Conservation (phyloP, 2,797 vertebrate species). For the Anabas testudineus region DNA sequence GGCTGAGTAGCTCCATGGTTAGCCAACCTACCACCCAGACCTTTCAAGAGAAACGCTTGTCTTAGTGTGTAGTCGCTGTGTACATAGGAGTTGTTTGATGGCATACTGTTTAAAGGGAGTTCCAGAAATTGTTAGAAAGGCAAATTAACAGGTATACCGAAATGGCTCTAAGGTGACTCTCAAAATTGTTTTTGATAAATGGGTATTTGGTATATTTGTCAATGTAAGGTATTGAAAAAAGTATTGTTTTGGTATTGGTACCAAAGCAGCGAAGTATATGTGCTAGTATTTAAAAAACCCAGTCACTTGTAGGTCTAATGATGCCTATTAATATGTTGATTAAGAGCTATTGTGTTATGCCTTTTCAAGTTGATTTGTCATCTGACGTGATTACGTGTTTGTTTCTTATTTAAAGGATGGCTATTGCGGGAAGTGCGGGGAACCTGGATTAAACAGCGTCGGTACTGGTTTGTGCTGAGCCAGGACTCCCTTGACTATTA, state of each 20-base stretch:
- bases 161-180: neutral
- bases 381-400: slow-evolving; percentile 21
- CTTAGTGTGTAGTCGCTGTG: slow-evolving; percentile 1
- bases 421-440: slow-evolving; percentile 90
- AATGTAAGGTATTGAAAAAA: too few relatives aligned
- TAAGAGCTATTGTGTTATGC: slow-evolving; percentile 2
- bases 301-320: neutral
- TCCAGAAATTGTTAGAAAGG: neutral
- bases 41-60: slow-evolving; percentile 21
- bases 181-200: too few relatives aligned
- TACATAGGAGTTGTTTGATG: slow-evolving; percentile 2
- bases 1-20: slow-evolving; percentile 29
- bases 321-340: too few relatives aligned
- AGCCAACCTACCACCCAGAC: slow-evolving; percentile 23
- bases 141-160: neutral
- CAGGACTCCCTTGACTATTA: slow-evolving; percentile 95
- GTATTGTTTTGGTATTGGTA: too few relatives aligned
- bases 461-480: slow-evolving; percentile 95
- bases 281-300: neutral
- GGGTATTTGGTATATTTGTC: too few relatives aligned
- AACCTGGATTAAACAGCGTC: slow-evolving; percentile 93
- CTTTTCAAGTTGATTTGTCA: slow-evolving; percentile 6
- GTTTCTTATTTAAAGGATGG: slow-evolving; percentile 86
- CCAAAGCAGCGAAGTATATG: too few relatives aligned
- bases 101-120: neutral